Evolutionary conservation across 2,888 invertebrate genomes (phyloP), one percentile per base, ranked within the genome.

Genomic region (Agrotis exclamationis): DNA sequence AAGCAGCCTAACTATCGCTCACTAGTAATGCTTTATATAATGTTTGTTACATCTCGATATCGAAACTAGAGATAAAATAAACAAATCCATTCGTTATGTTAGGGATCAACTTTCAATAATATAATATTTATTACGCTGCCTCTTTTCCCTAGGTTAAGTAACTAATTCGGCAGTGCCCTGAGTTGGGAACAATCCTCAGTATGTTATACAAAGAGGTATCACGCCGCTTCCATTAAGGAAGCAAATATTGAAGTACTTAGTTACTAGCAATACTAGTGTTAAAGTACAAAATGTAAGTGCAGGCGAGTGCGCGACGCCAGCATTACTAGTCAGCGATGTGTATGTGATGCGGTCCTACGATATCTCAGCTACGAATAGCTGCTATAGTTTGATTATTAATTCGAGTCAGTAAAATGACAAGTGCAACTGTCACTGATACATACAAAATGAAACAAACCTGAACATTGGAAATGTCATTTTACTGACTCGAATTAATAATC

Each of bases 291-390:
- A 72, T 65, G 63, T 66, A 70, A 68, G 51, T 64, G 63, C 48
- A 16, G 63, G 65, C 64, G 59, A 67, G 70, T 74, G 68, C 74
- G 74, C 70, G 80, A 65, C 67, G 86, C 83, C 85, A 89, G 86
- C 88, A 90, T 91, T 92, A 92, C 92, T 93, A 92, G 92, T 88
- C 76, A 84, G 93, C 91, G 93, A 91, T 88, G 70, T 74, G 63
- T 64, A 51, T 80, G 80, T 71, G 72, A 74, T 72, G 72, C 83
- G 79, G 83, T 79, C 82, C 73, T 80, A 78, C 85, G 85, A 84
- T 88, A 85, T 88, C 79, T 88, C 86, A 77, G 86, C 88, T 88
- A 86, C 84, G 83, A 85, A 85, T 88, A 88, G 86, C 88, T 87
- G 83, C 84, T 88, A n/a, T n/a, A n/a, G n/a, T n/a, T n/a, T n/a